These are phyloP conservation scores for Chamaea fasciata DNA, from an alignment of 2,113 vertebrate genomes.

Conservation along the genomic window DNA sequence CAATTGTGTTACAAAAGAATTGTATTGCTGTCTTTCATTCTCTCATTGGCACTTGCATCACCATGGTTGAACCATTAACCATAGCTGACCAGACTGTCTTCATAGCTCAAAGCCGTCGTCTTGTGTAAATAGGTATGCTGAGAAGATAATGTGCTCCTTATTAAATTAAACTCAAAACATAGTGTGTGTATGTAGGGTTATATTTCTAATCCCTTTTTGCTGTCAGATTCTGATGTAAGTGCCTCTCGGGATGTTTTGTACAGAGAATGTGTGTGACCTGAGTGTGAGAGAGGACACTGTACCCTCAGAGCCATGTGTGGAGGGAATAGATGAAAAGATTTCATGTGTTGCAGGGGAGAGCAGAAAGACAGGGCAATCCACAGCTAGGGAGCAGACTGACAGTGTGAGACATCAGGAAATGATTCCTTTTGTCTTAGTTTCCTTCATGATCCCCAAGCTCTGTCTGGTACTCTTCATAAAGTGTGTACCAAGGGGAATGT, in stretches of 20 bases:
- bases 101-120: neutral
- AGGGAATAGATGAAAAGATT: neutral
- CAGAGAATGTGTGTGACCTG: neutral
- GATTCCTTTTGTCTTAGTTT: neutral
- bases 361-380: neutral
- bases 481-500: neutral
- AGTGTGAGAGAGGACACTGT: neutral
- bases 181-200: neutral
- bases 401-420: neutral
- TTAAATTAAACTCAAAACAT: neutral
- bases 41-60: neutral
- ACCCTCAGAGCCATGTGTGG: neutral
- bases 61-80: neutral
- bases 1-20: neutral
- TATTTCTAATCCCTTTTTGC: neutral
- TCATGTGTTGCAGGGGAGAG: neutral
- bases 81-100: neutral
- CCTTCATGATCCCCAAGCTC: neutral
- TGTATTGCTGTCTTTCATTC: neutral
- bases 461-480: neutral
- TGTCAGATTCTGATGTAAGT: neutral
- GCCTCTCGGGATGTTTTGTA: neutral
- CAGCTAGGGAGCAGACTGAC: neutral
- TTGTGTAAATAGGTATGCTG: neutral
- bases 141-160: neutral